Evolutionary conservation across 30 jellyfish, hydroid and myxozoan species (phyloP).

Genomic region (Euphysa ruthae): DNA sequence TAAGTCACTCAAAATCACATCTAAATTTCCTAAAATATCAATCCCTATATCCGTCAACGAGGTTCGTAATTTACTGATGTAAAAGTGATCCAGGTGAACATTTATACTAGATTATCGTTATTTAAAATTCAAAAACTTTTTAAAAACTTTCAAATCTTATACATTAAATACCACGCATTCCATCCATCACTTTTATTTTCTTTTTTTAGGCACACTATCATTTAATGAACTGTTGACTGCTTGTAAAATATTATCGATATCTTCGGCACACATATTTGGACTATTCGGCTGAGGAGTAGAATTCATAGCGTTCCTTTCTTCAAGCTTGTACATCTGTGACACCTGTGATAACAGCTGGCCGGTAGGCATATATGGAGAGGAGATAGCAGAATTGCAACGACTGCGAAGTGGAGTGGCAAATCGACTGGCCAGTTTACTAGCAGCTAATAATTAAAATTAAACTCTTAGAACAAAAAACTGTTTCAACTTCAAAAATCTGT

Average conservation of each 20-base stretch:
- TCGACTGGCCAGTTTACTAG: conserved; percentile 16
- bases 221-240: neutral
- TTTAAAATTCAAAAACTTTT: too few relatives aligned
- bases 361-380: conserved; percentile 7
- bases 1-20: too few relatives aligned
- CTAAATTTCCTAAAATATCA: too few relatives aligned
- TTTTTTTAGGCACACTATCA: too few relatives aligned
- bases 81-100: too few relatives aligned
- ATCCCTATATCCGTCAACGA: too few relatives aligned
- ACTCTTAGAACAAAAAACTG: neutral
- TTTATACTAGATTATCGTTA: too few relatives aligned
- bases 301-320: too few relatives aligned
- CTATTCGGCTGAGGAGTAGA: neutral
- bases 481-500: neutral
- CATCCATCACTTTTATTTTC: too few relatives aligned
- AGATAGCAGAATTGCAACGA: conserved; percentile 25
- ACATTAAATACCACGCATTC: too few relatives aligned
- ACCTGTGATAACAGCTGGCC: neutral
- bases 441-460: neutral
- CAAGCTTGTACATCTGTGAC: neutral
- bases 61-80: too few relatives aligned
- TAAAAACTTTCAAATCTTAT: too few relatives aligned
- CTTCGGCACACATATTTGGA: neutral
- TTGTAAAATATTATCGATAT: conserved; percentile 2
- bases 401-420: conserved; percentile 28